A percentile compares a stretch with the other conserved stretches of the same genome.
These are phyloP conservation scores for Lophura nycthemera DNA, from an alignment of 2,113 vertebrate species.

Conservation along the genomic window DNA sequence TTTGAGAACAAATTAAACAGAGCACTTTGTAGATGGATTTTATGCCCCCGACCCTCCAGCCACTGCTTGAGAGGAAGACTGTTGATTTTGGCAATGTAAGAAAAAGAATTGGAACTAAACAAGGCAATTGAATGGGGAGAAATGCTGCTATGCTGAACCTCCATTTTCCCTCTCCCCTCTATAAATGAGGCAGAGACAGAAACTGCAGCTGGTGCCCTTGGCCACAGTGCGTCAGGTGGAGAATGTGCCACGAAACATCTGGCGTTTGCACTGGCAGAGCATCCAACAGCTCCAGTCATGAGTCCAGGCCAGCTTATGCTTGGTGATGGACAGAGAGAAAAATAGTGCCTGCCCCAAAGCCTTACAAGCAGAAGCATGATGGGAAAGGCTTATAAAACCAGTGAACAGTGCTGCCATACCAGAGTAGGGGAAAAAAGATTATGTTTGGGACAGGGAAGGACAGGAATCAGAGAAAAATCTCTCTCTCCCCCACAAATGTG, in stretches of 20 bases:
- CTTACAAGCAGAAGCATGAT: neutral
- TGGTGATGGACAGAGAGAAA: neutral
- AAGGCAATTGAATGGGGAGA: neutral
- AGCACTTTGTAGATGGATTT: constrained; percentile 26
- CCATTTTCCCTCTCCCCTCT: neutral
- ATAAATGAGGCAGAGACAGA: neutral
- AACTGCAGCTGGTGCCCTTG: constrained; percentile 23
- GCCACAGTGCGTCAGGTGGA: neutral
- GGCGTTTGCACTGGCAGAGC: neutral
- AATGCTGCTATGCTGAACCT: neutral
- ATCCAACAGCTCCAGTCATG: neutral
- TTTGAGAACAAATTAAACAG: constrained; percentile 41
- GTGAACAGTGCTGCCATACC: neutral
- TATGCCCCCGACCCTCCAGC: neutral
- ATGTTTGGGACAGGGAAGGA: neutral
- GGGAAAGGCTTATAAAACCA: neutral
- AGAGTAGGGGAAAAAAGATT: neutral
- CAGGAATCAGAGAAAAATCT: neutral
- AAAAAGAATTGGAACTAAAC: neutral
- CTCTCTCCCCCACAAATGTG: neutral
- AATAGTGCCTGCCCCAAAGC: neutral
- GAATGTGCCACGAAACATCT: neutral
- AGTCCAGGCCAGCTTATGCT: neutral
- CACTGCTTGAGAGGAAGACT: neutral
- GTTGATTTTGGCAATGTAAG: neutral